phyloP scores from a whole-genome alignment of 1,140 invertebrate species.

The Bilobella aurantiaca region DNA sequence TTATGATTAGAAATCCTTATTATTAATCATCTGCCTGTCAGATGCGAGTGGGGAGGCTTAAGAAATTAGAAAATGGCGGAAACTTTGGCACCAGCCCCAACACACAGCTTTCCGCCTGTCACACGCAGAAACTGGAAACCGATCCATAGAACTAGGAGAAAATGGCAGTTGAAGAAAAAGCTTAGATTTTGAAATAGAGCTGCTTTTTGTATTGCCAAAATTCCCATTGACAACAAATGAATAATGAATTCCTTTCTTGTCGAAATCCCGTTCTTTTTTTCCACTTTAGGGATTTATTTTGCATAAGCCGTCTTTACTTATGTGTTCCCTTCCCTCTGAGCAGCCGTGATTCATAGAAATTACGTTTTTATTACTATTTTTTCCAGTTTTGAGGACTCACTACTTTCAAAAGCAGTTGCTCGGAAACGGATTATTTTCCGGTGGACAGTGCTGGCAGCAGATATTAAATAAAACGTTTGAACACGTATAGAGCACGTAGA shows the following conservation, averaged over 20 bases:
- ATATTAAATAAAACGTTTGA: too few relatives aligned
- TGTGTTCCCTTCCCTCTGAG: background rate
- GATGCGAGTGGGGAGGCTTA: background rate
- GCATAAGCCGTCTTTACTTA: background rate
- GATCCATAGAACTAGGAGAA: background rate
- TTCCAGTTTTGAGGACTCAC: too few relatives aligned
- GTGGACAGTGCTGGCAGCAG: too few relatives aligned
- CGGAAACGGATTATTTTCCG: too few relatives aligned
- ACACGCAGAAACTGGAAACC: background rate
- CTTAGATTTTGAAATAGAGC: background rate
- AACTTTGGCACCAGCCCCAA: background rate
- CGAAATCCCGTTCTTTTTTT: background rate
- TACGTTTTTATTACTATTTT: too few relatives aligned
- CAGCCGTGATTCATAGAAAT: background rate
- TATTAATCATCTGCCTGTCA: slow-evolving; percentile 17
- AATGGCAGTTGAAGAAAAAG: background rate
- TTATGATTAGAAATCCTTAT: slow-evolving; percentile 17
- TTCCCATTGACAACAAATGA: slow-evolving; percentile 17
- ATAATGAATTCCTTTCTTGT: slow-evolving; percentile 14
- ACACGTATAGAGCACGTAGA: too few relatives aligned
- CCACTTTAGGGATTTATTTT: background rate
- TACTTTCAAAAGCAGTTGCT: too few relatives aligned
- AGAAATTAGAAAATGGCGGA: slow-evolving; percentile 3
- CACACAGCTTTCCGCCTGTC: background rate
- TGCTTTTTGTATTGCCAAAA: background rate